Conservation (phyloP, 2,113 vertebrate species). For the Coreoperca whiteheadi region DNA sequence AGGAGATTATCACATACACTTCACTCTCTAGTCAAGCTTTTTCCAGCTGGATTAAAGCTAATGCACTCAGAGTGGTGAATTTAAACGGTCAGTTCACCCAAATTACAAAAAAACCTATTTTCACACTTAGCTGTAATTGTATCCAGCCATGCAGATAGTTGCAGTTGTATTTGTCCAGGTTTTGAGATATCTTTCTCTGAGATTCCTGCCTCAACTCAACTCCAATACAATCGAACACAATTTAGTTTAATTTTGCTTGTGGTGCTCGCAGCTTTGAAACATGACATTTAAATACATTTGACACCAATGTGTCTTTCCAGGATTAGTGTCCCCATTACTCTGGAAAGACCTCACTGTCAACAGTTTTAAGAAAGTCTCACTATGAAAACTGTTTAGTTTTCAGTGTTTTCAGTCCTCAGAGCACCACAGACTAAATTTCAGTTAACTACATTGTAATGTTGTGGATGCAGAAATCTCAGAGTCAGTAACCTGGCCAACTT, state of each 20-base stretch:
- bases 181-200: background rate
- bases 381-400: background rate
- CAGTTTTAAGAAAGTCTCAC: background rate
- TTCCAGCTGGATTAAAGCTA: conserved; percentile 18
- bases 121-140: background rate
- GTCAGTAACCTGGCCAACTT: background rate
- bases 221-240: background rate
- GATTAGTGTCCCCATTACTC: background rate
- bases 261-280: background rate
- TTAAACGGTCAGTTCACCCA: conserved; percentile 10
- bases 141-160: background rate
- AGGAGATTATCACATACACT: conserved; percentile 28
- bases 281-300: background rate
- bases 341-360: background rate
- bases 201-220: background rate
- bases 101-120: background rate
- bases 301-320: background rate
- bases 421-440: background rate
- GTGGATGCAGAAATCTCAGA: background rate
- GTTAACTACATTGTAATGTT: background rate
- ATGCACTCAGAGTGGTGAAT: conserved; percentile 13
- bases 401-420: background rate
- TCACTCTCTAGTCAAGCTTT: conserved; percentile 12
- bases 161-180: background rate
- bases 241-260: no score